These are phyloP conservation scores for Tenthredo amoena DNA, from an alignment of 2,888 invertebrate genomes.

Conservation along the genomic window DNA sequence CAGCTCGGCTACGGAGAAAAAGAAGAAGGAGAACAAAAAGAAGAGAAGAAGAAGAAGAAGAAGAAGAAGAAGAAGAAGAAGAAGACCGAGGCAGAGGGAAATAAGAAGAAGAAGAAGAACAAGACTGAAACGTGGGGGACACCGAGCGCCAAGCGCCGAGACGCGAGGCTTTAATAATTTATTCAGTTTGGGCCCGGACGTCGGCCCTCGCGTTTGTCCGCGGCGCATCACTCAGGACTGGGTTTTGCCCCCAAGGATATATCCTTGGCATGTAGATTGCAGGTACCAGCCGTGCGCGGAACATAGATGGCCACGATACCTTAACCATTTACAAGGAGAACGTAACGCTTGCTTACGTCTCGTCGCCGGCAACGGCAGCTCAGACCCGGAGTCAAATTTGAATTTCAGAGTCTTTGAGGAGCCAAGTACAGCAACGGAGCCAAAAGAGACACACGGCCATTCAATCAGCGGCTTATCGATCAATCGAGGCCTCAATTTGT, in stretches of 20 bases:
- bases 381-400: background rate
- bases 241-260: slow-evolving; percentile 42
- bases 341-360: background rate
- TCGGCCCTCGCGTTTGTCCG: slow-evolving; percentile 55
- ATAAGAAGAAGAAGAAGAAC: slow-evolving; percentile 50
- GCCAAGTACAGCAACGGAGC: background rate
- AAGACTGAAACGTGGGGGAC: slow-evolving; percentile 56
- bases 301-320: background rate
- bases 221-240: slow-evolving; percentile 48
- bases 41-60: background rate
- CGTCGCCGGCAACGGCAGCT: background rate
- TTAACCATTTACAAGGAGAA: background rate
- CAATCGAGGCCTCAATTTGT: background rate
- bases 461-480: background rate
- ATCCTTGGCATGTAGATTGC: slow-evolving; percentile 38
- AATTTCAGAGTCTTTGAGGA: background rate
- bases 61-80: background rate
- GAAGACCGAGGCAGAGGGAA: slow-evolving; percentile 29
- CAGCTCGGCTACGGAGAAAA: slow-evolving; percentile 25
- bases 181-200: slow-evolving; percentile 73
- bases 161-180: slow-evolving; percentile 71
- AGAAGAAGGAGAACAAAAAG: background rate
- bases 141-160: slow-evolving; percentile 58
- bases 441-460: background rate
- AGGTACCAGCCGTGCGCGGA: background rate